Evolutionary conservation across 1,140 invertebrate genomes (phyloP).

Genomic region (Heliothis subflexa): DNA sequence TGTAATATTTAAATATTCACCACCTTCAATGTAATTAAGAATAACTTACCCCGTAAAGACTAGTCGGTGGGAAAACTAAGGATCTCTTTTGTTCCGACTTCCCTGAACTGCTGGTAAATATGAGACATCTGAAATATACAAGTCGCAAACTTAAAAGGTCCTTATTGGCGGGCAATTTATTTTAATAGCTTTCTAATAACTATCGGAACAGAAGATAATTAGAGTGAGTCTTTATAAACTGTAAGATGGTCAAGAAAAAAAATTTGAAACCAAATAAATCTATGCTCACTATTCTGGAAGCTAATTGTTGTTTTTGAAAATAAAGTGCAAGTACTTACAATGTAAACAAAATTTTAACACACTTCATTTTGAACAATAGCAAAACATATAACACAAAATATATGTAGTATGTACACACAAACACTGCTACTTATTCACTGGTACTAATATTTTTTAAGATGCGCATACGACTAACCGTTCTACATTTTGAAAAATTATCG

Average conservation of each 20-base stretch:
- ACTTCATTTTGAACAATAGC: constrained; percentile 51
- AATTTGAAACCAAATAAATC: too few relatives aligned
- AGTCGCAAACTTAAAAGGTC: too few relatives aligned
- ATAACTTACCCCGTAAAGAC: constrained; percentile 67
- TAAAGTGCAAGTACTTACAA: constrained; percentile 53
- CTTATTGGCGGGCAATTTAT: too few relatives aligned
- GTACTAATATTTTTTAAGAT: constrained; percentile 54
- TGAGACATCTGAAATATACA: constrained; percentile 30
- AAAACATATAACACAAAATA: constrained; percentile 22
- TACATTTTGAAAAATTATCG: constrained; percentile 58
- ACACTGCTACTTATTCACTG: constrained; percentile 17
- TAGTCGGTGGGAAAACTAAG: constrained; percentile 64
- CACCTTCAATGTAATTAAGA: too few relatives aligned
- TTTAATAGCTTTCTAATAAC: too few relatives aligned
- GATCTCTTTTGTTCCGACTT: constrained; percentile 54
- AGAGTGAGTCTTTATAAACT: too few relatives aligned
- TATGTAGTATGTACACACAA: constrained; percentile 43
- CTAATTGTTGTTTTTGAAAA: neutral
- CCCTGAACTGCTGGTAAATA: constrained; percentile 7
- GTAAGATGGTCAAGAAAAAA: neutral
- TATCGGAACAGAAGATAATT: too few relatives aligned
- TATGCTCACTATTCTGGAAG: too few relatives aligned
- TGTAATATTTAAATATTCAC: too few relatives aligned
- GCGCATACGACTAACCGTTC: constrained; percentile 42
- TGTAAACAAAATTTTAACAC: constrained; percentile 47